Conservation (phyloP, 2,888 invertebrate species). For the Platycheirus albimanus region DNA sequence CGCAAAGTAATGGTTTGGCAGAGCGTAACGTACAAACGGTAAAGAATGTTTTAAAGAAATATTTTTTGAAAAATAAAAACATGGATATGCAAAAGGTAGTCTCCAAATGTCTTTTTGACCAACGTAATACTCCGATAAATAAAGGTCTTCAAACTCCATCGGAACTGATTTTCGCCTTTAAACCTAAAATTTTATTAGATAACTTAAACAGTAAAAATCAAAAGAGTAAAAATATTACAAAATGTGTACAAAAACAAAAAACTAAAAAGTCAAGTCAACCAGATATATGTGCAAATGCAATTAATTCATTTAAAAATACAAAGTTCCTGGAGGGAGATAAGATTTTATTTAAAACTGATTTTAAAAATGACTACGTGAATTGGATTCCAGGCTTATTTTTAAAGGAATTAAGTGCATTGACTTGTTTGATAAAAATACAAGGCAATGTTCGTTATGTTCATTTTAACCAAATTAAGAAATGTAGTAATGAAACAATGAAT, state of each 20-base stretch:
- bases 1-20: background rate
- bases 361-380: conserved; percentile 10
- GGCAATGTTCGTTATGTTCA: conserved; percentile 6
- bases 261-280: conserved; percentile 5
- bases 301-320: conserved; percentile 30
- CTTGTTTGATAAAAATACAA: conserved; percentile 18
- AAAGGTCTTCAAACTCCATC: background rate
- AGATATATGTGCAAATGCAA: background rate
- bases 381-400: conserved; percentile 24
- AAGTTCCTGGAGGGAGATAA: conserved; percentile 28
- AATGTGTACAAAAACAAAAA: background rate
- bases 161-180: background rate
- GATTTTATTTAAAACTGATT: conserved; percentile 12
- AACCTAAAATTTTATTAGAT: background rate
- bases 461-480: conserved; percentile 10
- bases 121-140: background rate
- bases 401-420: conserved; percentile 19
- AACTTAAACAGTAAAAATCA: background rate
- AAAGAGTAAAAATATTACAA: background rate
- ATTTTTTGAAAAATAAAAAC: background rate
- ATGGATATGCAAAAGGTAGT: background rate
- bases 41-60: background rate
- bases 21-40: background rate
- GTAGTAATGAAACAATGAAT: background rate
- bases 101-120: background rate